Conservation (phyloP, 2,113 vertebrate genomes). For the Notothenia rossii region DNA sequence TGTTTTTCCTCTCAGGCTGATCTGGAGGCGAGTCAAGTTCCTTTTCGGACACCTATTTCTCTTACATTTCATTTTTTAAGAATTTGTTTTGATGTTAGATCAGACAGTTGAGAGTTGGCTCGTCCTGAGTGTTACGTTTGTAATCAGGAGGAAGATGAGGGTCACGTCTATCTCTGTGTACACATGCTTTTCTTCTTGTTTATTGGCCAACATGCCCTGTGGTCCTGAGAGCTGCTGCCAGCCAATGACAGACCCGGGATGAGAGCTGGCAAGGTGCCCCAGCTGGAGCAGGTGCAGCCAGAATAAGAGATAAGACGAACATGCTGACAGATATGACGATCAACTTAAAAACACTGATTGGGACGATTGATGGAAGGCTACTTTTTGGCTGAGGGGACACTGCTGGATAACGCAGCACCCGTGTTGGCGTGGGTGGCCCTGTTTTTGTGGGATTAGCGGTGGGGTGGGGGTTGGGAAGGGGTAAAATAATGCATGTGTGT, state of each 20-base stretch:
- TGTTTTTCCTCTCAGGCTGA: conserved; percentile 37
- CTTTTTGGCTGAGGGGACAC: conserved; percentile 27
- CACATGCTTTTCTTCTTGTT: conserved; percentile 63
- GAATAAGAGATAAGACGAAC: conserved; percentile 60
- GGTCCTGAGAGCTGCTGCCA: conserved; percentile 30
- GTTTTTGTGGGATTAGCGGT: conserved; percentile 59
- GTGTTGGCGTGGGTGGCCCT: conserved; percentile 64
- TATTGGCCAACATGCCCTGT: conserved; percentile 51
- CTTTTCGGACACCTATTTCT: conserved; percentile 53
- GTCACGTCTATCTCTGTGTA: conserved; percentile 45
- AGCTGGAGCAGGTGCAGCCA: conserved; percentile 76
- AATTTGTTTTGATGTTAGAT: conserved; percentile 57
- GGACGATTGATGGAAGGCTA: conserved; percentile 18
- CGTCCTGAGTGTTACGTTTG: conserved; percentile 18
- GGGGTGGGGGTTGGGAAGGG: conserved; percentile 11
- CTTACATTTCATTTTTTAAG: conserved; percentile 39
- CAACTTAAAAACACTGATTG: conserved; percentile 64
- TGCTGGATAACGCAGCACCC: conserved; percentile 12
- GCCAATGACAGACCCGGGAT: conserved; percentile 47
- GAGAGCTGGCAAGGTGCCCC: conserved; percentile 66
- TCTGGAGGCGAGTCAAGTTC: conserved; percentile 53
- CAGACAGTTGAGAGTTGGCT: conserved; percentile 15
- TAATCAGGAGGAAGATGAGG: conserved; percentile 23
- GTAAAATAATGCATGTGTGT: conserved; percentile 15
- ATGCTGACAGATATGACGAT: conserved; percentile 59